Evolutionary conservation across 64 coral and sea anemone species (phyloP).

Genomic region (Trachythela sp.): DNA sequence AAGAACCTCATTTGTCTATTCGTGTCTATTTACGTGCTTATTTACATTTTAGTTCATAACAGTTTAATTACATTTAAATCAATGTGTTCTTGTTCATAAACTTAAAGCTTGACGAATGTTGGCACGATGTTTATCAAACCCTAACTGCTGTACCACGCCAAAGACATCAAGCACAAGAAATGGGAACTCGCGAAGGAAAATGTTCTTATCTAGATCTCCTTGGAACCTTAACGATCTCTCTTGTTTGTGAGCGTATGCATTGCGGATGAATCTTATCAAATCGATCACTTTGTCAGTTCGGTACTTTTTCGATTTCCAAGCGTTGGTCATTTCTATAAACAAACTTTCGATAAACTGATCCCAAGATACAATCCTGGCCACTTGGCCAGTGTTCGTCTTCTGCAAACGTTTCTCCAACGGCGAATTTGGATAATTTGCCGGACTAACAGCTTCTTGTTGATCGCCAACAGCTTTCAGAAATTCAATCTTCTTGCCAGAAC

Average conservation of each 20-base stretch:
- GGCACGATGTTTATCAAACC: too few species aligned
- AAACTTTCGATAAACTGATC: background rate
- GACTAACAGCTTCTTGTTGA: background rate
- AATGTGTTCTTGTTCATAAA: too few species aligned
- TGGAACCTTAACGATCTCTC: background rate
- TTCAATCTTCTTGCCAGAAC: background rate
- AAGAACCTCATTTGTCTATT: too few species aligned
- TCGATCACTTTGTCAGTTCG: background rate
- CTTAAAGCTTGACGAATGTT: too few species aligned
- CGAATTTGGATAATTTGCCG: background rate
- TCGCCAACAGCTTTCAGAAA: conserved; percentile 27
- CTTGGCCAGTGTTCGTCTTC: background rate
- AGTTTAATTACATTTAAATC: too few species aligned
- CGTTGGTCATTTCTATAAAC: background rate
- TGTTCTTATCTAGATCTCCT: background rate
- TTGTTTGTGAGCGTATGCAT: background rate
- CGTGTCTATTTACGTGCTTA: too few species aligned
- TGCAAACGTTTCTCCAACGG: background rate
- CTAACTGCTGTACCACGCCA: too few species aligned
- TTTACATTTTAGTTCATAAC: too few species aligned
- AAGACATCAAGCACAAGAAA: too few species aligned
- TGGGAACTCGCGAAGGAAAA: background rate
- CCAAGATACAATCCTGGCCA: background rate
- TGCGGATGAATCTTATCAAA: background rate
- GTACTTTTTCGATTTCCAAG: background rate